A percentile compares a stretch with the other conserved stretches of the same genome.
Evolutionary conservation across 2,888 invertebrate genomes (phyloP).

Genomic region (Melipona beecheii): DNA sequence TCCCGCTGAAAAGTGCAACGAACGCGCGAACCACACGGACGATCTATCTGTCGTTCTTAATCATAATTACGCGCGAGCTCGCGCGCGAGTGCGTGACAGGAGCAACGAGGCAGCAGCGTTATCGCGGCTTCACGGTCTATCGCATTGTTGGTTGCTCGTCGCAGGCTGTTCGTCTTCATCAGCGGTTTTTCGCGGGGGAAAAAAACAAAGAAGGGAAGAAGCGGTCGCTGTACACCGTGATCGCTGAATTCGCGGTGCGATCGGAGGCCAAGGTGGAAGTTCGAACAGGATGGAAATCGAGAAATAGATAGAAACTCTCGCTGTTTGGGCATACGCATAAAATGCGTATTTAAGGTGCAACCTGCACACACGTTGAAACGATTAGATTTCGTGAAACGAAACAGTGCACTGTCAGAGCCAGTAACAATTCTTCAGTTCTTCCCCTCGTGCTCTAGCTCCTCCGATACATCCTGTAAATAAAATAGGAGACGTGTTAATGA

Average conservation of each 20-base stretch:
- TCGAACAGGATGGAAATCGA: not conserved
- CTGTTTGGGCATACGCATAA: no score
- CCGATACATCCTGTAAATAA: no score
- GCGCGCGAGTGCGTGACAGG: constrained; percentile 45
- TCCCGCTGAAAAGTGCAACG: constrained; percentile 19
- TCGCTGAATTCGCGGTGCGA: not conserved
- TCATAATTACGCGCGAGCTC: constrained; percentile 50
- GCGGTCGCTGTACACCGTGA: not conserved
- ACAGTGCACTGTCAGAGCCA: no score
- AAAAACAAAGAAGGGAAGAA: not conserved
- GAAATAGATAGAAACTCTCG: not conserved
- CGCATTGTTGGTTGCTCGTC: constrained; percentile 65
- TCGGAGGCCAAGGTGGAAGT: not conserved
- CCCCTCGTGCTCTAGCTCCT: no score
- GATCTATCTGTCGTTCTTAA: constrained; percentile 38
- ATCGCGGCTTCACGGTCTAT: constrained; percentile 77
- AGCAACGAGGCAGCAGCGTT: constrained; percentile 66
- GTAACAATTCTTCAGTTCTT: no score
- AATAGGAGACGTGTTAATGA: no score
- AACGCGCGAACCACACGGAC: not conserved
- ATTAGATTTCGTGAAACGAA: no score
- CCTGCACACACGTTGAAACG: no score
- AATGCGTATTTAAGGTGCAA: no score
- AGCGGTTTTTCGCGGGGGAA: constrained; percentile 64
- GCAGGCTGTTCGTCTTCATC: constrained; percentile 70